Evolutionary conservation across 2,888 invertebrate species (phyloP).

Genomic region (Pristionchus entomophagus): DNA sequence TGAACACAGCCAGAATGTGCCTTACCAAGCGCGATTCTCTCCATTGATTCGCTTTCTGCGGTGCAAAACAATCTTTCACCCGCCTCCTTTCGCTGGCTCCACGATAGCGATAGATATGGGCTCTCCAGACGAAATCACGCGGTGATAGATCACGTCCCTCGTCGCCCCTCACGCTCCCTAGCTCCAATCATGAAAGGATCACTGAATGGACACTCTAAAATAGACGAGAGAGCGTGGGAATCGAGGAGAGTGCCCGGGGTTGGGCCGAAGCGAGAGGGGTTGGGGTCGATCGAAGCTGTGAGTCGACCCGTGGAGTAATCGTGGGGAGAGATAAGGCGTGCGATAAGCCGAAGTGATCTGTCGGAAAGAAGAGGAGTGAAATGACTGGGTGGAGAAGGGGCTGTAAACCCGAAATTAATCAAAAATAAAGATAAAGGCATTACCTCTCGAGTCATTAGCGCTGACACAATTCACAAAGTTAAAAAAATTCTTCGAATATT

Average conservation of each 20-base stretch:
- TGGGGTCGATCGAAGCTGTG: not conserved
- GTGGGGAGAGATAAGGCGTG: not conserved
- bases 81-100: not conserved
- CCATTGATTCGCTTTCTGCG: not conserved
- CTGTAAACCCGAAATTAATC: too few species aligned
- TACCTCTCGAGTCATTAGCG: too few species aligned
- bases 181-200: not conserved
- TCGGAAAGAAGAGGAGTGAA: not conserved
- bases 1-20: not conserved
- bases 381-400: not conserved
- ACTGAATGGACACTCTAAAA: not conserved
- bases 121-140: not conserved
- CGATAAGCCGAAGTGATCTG: not conserved
- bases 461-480: too few species aligned
- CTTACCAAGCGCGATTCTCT: not conserved
- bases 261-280: not conserved
- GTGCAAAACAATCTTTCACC: constrained; percentile 40
- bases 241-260: too few species aligned
- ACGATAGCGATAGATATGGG: not conserved
- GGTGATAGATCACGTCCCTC: not conserved
- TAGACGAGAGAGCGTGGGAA: not conserved
- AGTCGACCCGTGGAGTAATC: too few species aligned
- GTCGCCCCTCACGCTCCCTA: not conserved
- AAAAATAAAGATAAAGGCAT: too few species aligned
- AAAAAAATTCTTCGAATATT: too few species aligned